Evolutionary conservation across 2,888 invertebrate genomes (phyloP).

Genomic region (Lycophotia porphyrea): DNA sequence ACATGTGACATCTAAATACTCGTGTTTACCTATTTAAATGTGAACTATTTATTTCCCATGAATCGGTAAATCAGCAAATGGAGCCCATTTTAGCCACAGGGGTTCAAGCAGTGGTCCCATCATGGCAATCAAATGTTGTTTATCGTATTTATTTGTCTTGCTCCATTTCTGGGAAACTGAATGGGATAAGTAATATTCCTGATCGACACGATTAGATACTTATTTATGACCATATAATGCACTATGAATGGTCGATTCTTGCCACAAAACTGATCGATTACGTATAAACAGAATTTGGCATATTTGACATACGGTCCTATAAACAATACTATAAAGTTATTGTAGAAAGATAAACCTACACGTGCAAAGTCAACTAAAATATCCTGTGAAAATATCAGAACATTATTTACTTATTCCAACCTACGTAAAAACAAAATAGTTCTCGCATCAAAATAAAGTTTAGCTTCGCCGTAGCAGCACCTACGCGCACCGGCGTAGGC

Average conservation of each 20-base stretch:
- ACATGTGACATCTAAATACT: conserved; percentile 12
- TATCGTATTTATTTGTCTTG: conserved; percentile 40
- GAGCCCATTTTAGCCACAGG: conserved; percentile 63
- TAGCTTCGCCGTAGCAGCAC: conserved; percentile 46
- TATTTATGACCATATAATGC: conserved; percentile 19
- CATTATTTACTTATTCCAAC: neutral
- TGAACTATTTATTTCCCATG: conserved; percentile 56
- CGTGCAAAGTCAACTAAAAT: neutral
- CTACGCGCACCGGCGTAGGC: conserved; percentile 39
- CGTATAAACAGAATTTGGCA: neutral
- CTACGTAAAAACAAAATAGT: conserved; percentile 2
- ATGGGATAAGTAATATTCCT: conserved; percentile 33
- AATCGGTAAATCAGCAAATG: conserved; percentile 64
- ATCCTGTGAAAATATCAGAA: neutral
- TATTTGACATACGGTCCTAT: neutral
- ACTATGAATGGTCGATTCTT: neutral
- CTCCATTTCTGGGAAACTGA: conserved; percentile 33
- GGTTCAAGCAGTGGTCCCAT: conserved; percentile 50
- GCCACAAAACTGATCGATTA: neutral
- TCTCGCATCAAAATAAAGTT: neutral
- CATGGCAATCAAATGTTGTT: conserved; percentile 56
- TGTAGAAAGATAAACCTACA: neutral
- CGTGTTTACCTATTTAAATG: conserved; percentile 43
- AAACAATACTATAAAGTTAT: neutral
- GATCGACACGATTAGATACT: conserved; percentile 46